Percentiles rank a stretch among this genome's conserved stretches.
Evolutionary conservation across 2,113 vertebrate genomes (phyloP).

Genomic region (Petaurus breviceps): DNA sequence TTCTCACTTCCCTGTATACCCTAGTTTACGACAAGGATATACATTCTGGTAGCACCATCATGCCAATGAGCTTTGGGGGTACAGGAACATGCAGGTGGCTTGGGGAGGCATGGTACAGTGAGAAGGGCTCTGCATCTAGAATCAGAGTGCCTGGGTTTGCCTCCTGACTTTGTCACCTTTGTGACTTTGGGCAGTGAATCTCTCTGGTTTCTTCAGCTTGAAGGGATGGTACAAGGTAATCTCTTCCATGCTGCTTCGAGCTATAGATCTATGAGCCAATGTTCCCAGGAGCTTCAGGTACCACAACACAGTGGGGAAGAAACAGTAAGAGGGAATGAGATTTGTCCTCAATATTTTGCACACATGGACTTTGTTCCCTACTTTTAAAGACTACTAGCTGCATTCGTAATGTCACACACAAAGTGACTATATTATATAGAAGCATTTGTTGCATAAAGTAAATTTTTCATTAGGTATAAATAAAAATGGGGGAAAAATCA

Average conservation of each 20-base stretch:
- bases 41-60: too few relatives aligned
- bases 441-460: conserved; percentile 3
- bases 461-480: conserved; percentile 13
- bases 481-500: conserved; percentile 8
- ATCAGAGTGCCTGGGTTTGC: neutral
- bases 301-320: neutral
- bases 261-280: neutral
- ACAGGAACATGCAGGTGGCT: too few relatives aligned
- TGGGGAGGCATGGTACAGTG: neutral
- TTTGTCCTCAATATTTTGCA: neutral
- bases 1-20: too few relatives aligned
- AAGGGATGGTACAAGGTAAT: neutral
- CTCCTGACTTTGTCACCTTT: neutral
- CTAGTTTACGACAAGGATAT: too few relatives aligned
- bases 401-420: conserved; percentile 22
- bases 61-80: neutral
- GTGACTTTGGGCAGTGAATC: neutral
- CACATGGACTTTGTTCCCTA: neutral
- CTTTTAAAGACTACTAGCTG: conserved; percentile 3
- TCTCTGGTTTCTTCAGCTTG: neutral
- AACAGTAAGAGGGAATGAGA: neutral
- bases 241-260: too few relatives aligned
- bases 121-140: neutral
- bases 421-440: neutral
- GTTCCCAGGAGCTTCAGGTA: neutral